Percentiles rank a stretch among this genome's conserved stretches.
These are phyloP conservation scores for Tetragonisca angustula DNA, from an alignment of 2,888 invertebrate species.

Conservation along the genomic window DNA sequence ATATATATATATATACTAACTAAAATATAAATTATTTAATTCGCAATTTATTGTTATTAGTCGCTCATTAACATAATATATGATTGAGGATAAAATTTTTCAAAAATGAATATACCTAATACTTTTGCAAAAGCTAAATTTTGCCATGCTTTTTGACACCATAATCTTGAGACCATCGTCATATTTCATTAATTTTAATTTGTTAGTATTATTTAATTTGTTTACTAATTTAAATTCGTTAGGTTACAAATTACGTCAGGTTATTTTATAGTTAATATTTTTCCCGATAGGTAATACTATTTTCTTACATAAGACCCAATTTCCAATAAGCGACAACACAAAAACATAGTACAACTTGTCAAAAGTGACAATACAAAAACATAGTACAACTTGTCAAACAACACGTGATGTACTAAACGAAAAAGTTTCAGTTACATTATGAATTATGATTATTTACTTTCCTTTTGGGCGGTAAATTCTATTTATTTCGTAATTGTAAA, in stretches of 20 bases:
- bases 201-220: not conserved
- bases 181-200: slow-evolving; percentile 33
- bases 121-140: slow-evolving; percentile 24
- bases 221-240: not conserved
- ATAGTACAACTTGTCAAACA: too few relatives aligned
- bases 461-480: slow-evolving; percentile 14
- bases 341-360: too few relatives aligned
- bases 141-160: slow-evolving; percentile 31
- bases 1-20: not conserved
- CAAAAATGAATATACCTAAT: slow-evolving; percentile 45
- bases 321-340: not conserved
- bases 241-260: not conserved
- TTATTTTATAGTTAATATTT: not conserved
- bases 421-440: slow-evolving; percentile 4
- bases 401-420: slow-evolving; percentile 17
- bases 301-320: not conserved
- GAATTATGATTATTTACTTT: slow-evolving; percentile 13
- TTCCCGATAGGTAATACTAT: not conserved
- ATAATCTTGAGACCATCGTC: slow-evolving; percentile 41
- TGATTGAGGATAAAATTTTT: not conserved
- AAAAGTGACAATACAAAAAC: not conserved
- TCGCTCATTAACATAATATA: not conserved
- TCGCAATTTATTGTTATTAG: not conserved
- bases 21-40: not conserved
- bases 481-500: slow-evolving; percentile 8